Evolutionary conservation across 2,888 invertebrate genomes (phyloP).

Genomic region (Gerris lacustris): DNA sequence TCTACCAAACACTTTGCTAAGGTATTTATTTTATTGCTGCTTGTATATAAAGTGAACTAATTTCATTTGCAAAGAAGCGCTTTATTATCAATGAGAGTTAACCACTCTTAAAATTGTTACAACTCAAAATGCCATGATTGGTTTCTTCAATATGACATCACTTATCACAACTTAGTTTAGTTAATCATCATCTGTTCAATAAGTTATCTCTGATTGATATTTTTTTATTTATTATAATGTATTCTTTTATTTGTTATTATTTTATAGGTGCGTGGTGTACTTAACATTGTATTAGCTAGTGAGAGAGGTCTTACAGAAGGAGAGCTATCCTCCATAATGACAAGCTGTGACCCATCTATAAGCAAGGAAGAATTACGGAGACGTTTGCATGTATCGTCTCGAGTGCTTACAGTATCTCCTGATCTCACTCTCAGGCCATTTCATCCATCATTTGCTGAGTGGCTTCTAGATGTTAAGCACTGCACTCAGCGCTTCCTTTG

Average conservation of each 20-base stretch:
- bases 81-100: too few species aligned
- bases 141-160: too few species aligned
- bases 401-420: slow-evolving; percentile 45
- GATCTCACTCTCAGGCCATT: slow-evolving; percentile 55
- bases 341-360: slow-evolving; percentile 65
- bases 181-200: too few species aligned
- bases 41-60: neutral
- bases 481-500: slow-evolving; percentile 90
- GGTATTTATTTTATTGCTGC: slow-evolving; percentile 38
- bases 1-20: slow-evolving; percentile 78
- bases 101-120: too few species aligned
- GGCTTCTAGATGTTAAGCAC: slow-evolving; percentile 94
- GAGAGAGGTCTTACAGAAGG: slow-evolving; percentile 71
- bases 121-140: too few species aligned
- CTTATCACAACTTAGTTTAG: too few species aligned
- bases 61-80: too few species aligned
- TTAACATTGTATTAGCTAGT: slow-evolving; percentile 78
- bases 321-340: slow-evolving; percentile 67
- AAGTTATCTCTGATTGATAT: too few species aligned
- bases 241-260: neutral
- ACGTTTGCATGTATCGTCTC: slow-evolving; percentile 58
- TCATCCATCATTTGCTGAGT: slow-evolving; percentile 89
- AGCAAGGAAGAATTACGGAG: slow-evolving; percentile 68
- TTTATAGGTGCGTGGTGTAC: slow-evolving; percentile 52
- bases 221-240: neutral